Percentiles rank a stretch among this genome's conserved stretches.
Conservation (phyloP, 2,797 vertebrate species). For the Loriculus beryllinus region DNA sequence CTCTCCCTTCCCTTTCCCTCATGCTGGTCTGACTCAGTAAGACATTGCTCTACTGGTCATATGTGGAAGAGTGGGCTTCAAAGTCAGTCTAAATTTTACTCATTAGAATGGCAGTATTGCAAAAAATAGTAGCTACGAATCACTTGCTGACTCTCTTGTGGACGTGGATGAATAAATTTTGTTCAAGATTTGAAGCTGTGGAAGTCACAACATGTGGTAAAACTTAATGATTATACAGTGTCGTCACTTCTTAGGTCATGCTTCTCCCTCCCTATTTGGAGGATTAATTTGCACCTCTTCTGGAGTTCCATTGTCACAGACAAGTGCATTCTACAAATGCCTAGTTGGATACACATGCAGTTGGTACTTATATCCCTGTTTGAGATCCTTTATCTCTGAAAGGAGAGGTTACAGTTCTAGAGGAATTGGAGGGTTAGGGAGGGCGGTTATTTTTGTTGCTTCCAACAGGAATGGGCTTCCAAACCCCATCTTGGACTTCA, state of each 20-base stretch:
- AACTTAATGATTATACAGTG: not conserved
- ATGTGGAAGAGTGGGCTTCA: not conserved
- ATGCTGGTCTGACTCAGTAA: not conserved
- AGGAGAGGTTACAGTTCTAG: not conserved
- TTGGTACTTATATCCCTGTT: not conserved
- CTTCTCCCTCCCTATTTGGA: not conserved
- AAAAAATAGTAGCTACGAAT: not conserved
- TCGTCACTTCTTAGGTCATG: not conserved
- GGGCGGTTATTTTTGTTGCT: not conserved
- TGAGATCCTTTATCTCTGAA: not conserved
- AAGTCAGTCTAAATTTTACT: not conserved
- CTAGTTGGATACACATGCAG: not conserved
- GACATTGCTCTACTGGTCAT: not conserved
- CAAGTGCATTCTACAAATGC: not conserved
- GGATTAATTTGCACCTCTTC: not conserved
- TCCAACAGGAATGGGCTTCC: not conserved
- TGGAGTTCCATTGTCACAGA: not conserved
- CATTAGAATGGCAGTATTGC: not conserved
- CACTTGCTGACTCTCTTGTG: not conserved
- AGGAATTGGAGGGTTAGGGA: not conserved
- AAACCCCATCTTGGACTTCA: not conserved
- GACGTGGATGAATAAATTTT: not conserved
- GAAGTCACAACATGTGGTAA: not conserved
- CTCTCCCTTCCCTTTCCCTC: not conserved
- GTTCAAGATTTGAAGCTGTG: not conserved